Evolutionary conservation across 1,140 invertebrate species (phyloP).

Genomic region (Planococcus citri): DNA sequence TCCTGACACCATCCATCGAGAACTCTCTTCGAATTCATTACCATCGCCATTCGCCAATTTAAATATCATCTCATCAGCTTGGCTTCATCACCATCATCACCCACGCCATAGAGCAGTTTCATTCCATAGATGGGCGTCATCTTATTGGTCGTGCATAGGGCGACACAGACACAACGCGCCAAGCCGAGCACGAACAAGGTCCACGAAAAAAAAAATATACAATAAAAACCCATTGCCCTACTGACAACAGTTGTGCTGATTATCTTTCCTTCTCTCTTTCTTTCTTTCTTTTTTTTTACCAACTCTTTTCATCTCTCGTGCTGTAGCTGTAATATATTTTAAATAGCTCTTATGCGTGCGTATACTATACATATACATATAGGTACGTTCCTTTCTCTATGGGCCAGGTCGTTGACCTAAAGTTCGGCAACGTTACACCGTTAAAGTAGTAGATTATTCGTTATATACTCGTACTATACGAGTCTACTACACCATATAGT

Average conservation of each 20-base stretch:
- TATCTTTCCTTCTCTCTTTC: neutral
- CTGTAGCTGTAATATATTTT: too few species aligned
- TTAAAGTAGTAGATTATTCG: neutral
- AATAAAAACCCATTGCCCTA: slow-evolving; percentile 2
- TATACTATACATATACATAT: too few species aligned
- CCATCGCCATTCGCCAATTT: too few species aligned
- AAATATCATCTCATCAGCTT: too few species aligned
- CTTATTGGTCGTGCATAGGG: neutral
- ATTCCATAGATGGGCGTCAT: too few species aligned
- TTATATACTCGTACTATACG: neutral
- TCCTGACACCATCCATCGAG: too few species aligned
- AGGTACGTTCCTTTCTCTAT: slow-evolving; percentile 1
- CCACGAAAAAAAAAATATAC: slow-evolving; percentile 5
- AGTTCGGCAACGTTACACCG: slow-evolving; percentile 5
- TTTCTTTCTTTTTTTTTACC: too few species aligned
- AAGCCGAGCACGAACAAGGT: neutral
- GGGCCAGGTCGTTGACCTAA: neutral
- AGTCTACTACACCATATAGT: too few species aligned
- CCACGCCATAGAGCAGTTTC: too few species aligned
- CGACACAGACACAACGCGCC: neutral
- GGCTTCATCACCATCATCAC: too few species aligned
- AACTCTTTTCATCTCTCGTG: too few species aligned
- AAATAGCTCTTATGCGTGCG: slow-evolving; percentile 5
- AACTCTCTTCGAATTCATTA: too few species aligned
- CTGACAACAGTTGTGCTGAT: neutral